Evolutionary conservation across 2,888 invertebrate species (phyloP), one percentile per base, ranked within the genome.

Genomic region (Stenchaetothrips biformis): DNA sequence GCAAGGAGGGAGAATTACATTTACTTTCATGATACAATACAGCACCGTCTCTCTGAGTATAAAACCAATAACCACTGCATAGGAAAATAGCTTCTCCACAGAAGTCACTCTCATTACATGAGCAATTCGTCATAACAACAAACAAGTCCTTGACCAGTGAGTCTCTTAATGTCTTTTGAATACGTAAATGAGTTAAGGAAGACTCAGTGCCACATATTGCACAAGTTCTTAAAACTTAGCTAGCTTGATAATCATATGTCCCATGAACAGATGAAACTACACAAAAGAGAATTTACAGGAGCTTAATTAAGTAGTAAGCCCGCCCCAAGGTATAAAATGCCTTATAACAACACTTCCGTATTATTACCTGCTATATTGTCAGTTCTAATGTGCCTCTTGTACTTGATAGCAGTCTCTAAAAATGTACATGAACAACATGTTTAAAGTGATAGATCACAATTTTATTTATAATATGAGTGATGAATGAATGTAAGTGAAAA

Each of bases 231-330:
- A 11, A 8, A 25, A 74, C 9, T 25, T 74, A 74, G 25, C 25
- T 74, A 74, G 8, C 67, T 25, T 59, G 7, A 21, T 21, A 9
- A 25, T 25, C 67, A 13, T 53, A 18, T 74, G 21, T 74, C 16
- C 18, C 18, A 13, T 59, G 16, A 59, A 13, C 6, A n/a, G n/a
- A n/a, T n/a, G n/a, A n/a, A n/a, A n/a, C n/a, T n/a, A n/a, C n/a
- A n/a, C n/a, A 59, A 59, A 59, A 59, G 13, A 59, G 59, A 6
- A 59, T 18, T 18, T 59, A 59, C 59, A 25, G 67, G 11, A 25
- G 25, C 21, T 74, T 25, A 21, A 25, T 74, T 74, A 74, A 74
- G 67, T 74, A 74, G 67, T 7, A 74, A 25, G 67, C 67, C 67
- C 25, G 25, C 59, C 59, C 16, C 18, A 18, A 18, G 59, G 18